phyloP scores from a whole-genome alignment of 1,140 invertebrate species.

The Hirudo medicinalis region DNA sequence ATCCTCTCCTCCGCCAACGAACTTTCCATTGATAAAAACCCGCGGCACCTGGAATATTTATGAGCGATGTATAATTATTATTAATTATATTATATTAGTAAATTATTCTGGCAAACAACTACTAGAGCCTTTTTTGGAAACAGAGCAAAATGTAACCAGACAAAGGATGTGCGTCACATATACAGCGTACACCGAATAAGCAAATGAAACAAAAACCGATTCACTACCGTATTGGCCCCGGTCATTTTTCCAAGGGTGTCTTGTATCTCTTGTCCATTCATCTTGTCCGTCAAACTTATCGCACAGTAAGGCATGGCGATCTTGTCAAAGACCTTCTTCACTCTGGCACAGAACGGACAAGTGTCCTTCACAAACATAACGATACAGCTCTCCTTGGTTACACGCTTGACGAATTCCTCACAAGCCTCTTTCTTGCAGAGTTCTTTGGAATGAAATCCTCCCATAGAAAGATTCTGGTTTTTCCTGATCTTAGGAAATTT shows the following conservation, averaged over 20 bases:
- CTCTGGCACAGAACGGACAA: background rate
- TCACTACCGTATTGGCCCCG: background rate
- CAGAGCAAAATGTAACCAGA: background rate
- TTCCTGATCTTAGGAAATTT: no score
- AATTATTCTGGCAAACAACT: background rate
- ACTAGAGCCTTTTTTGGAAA: background rate
- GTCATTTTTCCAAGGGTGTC: background rate
- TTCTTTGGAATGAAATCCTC: no score
- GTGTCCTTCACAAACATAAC: constrained; percentile 1
- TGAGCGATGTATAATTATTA: background rate
- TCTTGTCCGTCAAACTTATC: background rate
- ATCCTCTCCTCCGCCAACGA: background rate
- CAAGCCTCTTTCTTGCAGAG: background rate
- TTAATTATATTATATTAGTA: background rate
- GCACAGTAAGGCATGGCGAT: background rate
- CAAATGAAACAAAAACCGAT: background rate
- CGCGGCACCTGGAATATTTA: background rate
- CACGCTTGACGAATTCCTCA: background rate
- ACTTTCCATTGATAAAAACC: constrained; percentile 5
- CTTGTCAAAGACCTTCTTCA: background rate
- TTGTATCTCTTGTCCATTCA: background rate
- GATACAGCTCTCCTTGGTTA: background rate
- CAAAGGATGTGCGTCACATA: background rate
- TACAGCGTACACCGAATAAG: background rate
- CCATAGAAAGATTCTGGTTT: no score